These are phyloP conservation scores for Druon quercuslanigerum DNA, from an alignment of 1,140 invertebrate genomes.

Conservation along the genomic window DNA sequence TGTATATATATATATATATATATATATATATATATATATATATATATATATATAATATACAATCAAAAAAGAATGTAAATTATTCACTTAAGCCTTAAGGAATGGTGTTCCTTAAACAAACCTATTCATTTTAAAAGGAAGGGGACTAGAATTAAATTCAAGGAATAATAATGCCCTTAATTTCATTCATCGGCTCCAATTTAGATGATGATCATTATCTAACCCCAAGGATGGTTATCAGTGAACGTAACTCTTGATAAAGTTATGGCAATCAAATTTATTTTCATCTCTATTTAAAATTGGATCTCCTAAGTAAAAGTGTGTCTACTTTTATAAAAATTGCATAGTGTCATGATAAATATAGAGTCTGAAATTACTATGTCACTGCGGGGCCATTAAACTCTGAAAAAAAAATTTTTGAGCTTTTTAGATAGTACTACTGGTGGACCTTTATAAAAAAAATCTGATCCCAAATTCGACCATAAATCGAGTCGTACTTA, in stretches of 20 bases:
- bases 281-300: neutral
- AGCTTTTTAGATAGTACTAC: no score
- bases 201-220: constrained; percentile 10
- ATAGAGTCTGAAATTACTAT: no score
- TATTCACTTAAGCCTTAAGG: neutral
- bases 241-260: neutral
- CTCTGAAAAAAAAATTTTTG: no score
- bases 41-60: neutral
- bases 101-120: neutral
- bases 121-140: neutral
- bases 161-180: neutral
- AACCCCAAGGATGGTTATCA: neutral
- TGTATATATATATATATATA: no score
- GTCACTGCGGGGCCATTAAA: no score
- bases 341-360: no score
- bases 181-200: neutral
- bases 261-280: neutral
- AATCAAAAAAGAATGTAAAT: neutral
- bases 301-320: neutral
- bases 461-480: no score
- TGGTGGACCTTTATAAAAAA: no score
- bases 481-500: no score
- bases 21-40: no score
- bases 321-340: neutral
- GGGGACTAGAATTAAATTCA: neutral